Conservation (phyloP, 2,888 invertebrate genomes). For the Ethmia dodecea region DNA sequence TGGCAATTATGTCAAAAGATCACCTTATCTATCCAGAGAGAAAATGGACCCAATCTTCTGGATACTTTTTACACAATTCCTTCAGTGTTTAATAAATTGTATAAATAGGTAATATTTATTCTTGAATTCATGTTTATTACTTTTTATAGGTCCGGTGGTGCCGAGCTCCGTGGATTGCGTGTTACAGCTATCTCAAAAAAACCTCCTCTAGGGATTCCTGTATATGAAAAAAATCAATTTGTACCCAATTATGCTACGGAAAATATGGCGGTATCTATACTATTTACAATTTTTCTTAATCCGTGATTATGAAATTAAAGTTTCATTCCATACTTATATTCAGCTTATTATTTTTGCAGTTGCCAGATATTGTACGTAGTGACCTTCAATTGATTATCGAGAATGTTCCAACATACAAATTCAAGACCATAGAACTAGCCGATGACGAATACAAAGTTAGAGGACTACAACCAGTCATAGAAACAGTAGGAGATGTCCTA, state of each 20-base stretch:
- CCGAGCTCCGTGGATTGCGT: constrained; percentile 86
- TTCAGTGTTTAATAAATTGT: too few relatives aligned
- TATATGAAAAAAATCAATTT: constrained; percentile 86
- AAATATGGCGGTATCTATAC: too few relatives aligned
- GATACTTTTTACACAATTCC: too few relatives aligned
- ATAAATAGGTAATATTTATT: too few relatives aligned
- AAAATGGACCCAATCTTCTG: too few relatives aligned
- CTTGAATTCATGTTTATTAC: too few relatives aligned
- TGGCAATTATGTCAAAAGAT: too few relatives aligned
- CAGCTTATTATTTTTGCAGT: constrained; percentile 24
- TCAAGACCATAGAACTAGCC: constrained; percentile 76
- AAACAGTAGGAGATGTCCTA: constrained; percentile 75
- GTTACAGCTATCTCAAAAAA: constrained; percentile 85
- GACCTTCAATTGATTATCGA: constrained; percentile 85
- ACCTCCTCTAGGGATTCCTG: constrained; percentile 82
- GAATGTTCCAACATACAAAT: constrained; percentile 80
- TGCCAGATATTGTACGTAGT: constrained; percentile 74
- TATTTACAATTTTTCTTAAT: too few relatives aligned
- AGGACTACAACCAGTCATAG: constrained; percentile 66
- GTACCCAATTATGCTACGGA: too few relatives aligned
- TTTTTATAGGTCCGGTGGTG: constrained; percentile 85
- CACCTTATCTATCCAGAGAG: too few relatives aligned
- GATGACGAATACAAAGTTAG: constrained; percentile 70
- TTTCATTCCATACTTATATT: too few relatives aligned
- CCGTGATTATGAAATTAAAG: too few relatives aligned